Evolutionary conservation across 1,140 invertebrate genomes (phyloP).

Genomic region (Anastrepha obliqua): DNA sequence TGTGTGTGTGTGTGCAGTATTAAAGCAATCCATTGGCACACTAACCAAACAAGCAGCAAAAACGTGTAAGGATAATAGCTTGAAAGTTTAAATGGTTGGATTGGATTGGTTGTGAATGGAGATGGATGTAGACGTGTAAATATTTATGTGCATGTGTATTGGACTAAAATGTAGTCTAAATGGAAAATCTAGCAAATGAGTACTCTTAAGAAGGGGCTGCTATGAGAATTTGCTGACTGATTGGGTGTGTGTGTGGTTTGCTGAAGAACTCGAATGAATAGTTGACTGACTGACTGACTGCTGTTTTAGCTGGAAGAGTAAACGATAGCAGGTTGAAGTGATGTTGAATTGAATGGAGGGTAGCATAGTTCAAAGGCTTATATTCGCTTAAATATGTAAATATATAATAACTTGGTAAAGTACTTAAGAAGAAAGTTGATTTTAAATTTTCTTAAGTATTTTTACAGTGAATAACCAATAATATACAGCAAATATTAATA

Average conservation of each 20-base stretch:
- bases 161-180: neutral
- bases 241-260: neutral
- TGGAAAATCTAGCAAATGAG: neutral
- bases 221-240: conserved; percentile 12
- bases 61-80: neutral
- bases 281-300: conserved; percentile 25
- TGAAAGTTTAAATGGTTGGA: neutral
- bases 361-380: too few relatives aligned
- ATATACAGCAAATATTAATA: too few relatives aligned
- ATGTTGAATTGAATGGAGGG: neutral
- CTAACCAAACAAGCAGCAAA: conserved; percentile 40
- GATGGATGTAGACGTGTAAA: neutral
- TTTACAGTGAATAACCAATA: too few relatives aligned
- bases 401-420: too few relatives aligned
- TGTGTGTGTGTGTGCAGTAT: neutral
- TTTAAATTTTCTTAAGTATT: too few relatives aligned
- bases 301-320: neutral
- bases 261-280: neutral
- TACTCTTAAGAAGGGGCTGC: too few relatives aligned
- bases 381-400: too few relatives aligned
- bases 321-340: neutral
- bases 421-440: too few relatives aligned
- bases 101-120: neutral
- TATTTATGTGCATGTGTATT: neutral
- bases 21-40: neutral